Evolutionary conservation across 2,797 vertebrate genomes (phyloP).

Genomic region (Rhinogobio ventralis): DNA sequence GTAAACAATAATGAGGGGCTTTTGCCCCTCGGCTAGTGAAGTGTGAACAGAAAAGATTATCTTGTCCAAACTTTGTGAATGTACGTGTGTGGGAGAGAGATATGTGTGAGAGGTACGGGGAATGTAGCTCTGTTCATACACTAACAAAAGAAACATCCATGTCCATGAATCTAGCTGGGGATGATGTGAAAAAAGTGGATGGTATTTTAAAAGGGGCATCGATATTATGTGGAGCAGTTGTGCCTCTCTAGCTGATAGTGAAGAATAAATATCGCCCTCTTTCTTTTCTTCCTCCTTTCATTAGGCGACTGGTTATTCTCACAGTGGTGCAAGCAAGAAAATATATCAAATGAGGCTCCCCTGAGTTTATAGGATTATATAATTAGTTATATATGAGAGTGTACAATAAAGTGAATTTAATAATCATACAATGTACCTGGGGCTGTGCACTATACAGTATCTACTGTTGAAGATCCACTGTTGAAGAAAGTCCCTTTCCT

Average conservation of each 20-base stretch:
- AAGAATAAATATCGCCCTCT: constrained; percentile 27
- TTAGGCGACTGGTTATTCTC: constrained; percentile 49
- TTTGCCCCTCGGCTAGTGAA: constrained; percentile 30
- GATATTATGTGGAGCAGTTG: constrained; percentile 43
- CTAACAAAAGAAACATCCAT: constrained; percentile 51
- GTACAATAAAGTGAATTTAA: constrained; percentile 40
- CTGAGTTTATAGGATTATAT: constrained; percentile 48
- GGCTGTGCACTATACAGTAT: not conserved
- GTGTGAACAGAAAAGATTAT: constrained; percentile 49
- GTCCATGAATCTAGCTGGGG: constrained; percentile 47
- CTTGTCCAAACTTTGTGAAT: constrained; percentile 31
- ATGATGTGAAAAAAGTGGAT: constrained; percentile 41
- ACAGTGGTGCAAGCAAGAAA: constrained; percentile 18
- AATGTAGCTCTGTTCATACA: constrained; percentile 49
- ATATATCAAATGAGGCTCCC: constrained; percentile 48
- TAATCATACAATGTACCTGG: not conserved
- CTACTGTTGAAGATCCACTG: not conserved
- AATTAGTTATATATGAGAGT: constrained; percentile 54
- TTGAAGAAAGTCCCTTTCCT: not conserved
- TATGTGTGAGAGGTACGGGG: constrained; percentile 43
- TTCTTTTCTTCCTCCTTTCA: constrained; percentile 44
- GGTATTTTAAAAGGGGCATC: constrained; percentile 62
- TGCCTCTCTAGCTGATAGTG: constrained; percentile 46
- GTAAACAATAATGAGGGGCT: constrained; percentile 34
- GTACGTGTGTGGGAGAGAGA: constrained; percentile 31